Evolutionary conservation across 1,140 invertebrate species (phyloP).

Genomic region (Plectus sambesii): DNA sequence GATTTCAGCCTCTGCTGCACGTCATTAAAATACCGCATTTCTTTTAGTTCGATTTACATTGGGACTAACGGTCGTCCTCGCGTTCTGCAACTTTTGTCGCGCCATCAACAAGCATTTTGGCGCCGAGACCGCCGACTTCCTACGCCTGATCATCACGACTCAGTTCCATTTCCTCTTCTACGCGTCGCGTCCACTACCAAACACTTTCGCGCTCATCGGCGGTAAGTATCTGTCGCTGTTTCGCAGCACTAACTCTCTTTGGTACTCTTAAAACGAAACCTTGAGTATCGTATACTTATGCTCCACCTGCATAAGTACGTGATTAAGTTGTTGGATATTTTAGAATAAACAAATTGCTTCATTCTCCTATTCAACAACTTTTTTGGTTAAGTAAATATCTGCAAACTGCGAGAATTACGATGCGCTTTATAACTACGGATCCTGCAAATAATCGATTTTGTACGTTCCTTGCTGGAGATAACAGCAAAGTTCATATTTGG

Average conservation of each 20-base stretch:
- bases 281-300: no score
- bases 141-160: conserved; percentile 67
- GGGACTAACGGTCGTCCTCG: conserved; percentile 60
- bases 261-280: no score
- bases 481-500: no score
- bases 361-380: no score
- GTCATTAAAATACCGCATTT: conserved; percentile 7
- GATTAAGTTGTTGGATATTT: no score
- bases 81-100: conserved; percentile 62
- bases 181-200: conserved; percentile 79
- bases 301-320: no score
- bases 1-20: not conserved
- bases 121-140: conserved; percentile 63
- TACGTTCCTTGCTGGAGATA: no score
- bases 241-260: not conserved
- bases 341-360: no score
- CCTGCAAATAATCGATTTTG: no score
- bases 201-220: conserved; percentile 80
- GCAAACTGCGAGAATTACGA: no score
- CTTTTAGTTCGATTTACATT: conserved; percentile 66
- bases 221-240: conserved; percentile 55
- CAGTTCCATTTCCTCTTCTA: conserved; percentile 99
- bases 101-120: conserved; percentile 67
- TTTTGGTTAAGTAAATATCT: no score
- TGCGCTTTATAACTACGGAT: no score